phyloP scores from a whole-genome alignment of 2,888 invertebrate species.

The Mythimna loreyi region DNA sequence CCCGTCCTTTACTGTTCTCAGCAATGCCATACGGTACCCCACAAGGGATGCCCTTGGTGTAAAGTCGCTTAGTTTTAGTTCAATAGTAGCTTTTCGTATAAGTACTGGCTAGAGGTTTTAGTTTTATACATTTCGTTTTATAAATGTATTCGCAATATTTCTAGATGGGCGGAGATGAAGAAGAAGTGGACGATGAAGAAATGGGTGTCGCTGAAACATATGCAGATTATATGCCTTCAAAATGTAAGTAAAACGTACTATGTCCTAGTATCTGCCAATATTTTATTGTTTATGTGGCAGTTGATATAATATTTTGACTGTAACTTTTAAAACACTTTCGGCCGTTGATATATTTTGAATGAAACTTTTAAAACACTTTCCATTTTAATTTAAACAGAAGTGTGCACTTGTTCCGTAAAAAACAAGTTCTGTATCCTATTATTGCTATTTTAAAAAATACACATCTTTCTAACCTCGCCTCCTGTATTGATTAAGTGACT shows the following conservation, averaged over 20 bases:
- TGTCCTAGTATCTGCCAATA: no score
- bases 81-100: background rate
- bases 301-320: background rate
- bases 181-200: conserved; percentile 98
- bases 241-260: conserved; percentile 91
- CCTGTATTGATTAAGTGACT: no score
- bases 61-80: background rate
- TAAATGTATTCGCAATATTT: conserved; percentile 1
- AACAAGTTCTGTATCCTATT: no score
- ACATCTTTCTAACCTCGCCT: no score
- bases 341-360: background rate
- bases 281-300: background rate
- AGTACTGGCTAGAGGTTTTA: no score
- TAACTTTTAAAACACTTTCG: background rate
- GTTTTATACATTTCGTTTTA: no score
- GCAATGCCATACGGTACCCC: no score
- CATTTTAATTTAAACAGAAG: no score
- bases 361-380: background rate
- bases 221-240: conserved; percentile 99
- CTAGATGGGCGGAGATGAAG: conserved; percentile 92
- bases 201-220: conserved; percentile 99
- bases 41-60: no score
- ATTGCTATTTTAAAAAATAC: no score
- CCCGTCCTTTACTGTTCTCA: no score
- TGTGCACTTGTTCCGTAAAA: no score